Evolutionary conservation across 2,888 invertebrate species (phyloP).

Genomic region (Pardosa pseudoannulata): DNA sequence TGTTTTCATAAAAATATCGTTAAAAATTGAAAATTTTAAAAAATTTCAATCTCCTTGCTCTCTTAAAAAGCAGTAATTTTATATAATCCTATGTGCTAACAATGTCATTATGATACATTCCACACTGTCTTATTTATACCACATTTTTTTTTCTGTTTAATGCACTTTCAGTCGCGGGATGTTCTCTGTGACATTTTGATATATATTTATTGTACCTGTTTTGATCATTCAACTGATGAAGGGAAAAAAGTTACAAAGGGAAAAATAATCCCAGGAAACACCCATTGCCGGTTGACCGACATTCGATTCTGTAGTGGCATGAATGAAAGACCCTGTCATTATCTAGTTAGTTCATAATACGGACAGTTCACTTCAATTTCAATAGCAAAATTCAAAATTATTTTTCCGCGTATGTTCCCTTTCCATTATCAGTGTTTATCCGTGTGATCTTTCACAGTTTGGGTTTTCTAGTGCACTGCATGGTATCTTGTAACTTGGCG

Average conservation of each 20-base stretch:
- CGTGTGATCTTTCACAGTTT: no score
- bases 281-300: constrained; percentile 1
- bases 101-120: no score
- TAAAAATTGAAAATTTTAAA: no score
- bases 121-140: no score
- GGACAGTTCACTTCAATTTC: neutral
- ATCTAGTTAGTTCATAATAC: neutral
- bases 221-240: neutral
- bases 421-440: neutral
- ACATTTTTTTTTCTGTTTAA: neutral
- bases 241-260: neutral
- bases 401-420: neutral
- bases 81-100: no score
- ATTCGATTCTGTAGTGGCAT: neutral
- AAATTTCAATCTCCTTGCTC: no score
- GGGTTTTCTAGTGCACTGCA: no score
- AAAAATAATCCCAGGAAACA: constrained; percentile 15
- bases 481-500: no score
- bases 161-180: neutral
- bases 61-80: no score
- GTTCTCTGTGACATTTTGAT: neutral
- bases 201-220: neutral
- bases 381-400: neutral
- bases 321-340: constrained; percentile 5
- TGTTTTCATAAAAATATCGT: no score